Evolutionary conservation across 1,140 invertebrate species (phyloP).

Genomic region (Drosophila pectinifera): DNA sequence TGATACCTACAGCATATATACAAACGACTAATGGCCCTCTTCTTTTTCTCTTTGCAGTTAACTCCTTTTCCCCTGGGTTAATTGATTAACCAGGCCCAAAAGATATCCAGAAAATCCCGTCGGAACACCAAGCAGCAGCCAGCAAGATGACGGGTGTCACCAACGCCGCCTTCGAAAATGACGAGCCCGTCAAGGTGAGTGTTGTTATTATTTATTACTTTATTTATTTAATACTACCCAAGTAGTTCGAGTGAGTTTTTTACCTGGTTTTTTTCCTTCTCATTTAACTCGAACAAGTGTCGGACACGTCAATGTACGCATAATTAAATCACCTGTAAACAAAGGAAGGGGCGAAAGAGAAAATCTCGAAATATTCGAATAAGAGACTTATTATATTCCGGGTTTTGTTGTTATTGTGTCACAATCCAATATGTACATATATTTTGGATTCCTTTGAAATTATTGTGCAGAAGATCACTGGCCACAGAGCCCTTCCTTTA

Average conservation of each 20-base stretch:
- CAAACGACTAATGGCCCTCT: conserved; percentile 38
- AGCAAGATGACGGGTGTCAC: conserved; percentile 83
- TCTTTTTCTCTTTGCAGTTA: conserved; percentile 44
- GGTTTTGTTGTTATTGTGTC: conserved; percentile 14
- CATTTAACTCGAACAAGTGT: conserved; percentile 31
- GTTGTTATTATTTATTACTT: conserved; percentile 4
- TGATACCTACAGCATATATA: not conserved
- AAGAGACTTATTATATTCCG: conserved; percentile 29
- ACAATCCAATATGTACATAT: conserved; percentile 3
- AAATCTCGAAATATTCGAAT: conserved; percentile 16
- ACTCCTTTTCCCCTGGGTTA: conserved; percentile 36
- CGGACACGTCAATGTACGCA: conserved; percentile 56
- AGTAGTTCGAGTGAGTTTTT: conserved; percentile 23
- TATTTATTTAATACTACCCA: conserved; percentile 11
- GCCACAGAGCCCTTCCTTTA: too few relatives aligned
- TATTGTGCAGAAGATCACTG: not conserved
- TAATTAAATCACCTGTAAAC: conserved; percentile 41
- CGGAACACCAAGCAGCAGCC: conserved; percentile 33
- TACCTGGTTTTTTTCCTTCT: conserved; percentile 26
- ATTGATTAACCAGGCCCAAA: conserved; percentile 54
- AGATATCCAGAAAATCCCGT: conserved; percentile 8
- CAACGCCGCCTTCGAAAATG: conserved; percentile 81
- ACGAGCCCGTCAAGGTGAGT: conserved; percentile 84
- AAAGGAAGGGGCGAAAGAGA: conserved; percentile 15
- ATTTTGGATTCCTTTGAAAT: conserved; percentile 1